Evolutionary conservation across 2,113 vertebrate genomes (phyloP).

Genomic region (Hemicordylus capensis): DNA sequence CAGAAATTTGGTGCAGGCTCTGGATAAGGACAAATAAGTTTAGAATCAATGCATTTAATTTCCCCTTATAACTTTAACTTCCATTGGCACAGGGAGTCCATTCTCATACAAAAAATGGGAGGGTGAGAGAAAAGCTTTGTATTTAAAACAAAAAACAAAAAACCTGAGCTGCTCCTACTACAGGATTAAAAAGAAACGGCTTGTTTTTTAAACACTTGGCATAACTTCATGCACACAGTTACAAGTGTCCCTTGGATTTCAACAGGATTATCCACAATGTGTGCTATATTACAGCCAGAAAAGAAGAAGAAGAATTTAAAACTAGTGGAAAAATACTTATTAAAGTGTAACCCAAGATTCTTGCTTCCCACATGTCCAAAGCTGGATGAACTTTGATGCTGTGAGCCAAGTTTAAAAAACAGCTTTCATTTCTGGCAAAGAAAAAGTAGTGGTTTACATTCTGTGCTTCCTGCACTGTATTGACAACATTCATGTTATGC

Average conservation of each 20-base stretch:
- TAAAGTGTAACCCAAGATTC: conserved; percentile 6
- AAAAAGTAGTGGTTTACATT: not conserved
- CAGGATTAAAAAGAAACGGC: conserved; percentile 4
- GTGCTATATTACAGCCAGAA: not conserved
- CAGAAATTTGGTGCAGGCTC: not conserved
- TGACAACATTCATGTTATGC: not conserved
- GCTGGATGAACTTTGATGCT: conserved; percentile 36
- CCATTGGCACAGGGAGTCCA: not conserved
- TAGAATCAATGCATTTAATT: not conserved
- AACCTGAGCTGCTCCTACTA: not conserved
- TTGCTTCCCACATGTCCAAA: not conserved
- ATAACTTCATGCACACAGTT: not conserved
- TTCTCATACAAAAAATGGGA: not conserved
- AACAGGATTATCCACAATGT: not conserved
- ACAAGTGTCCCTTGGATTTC: not conserved
- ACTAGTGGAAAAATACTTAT: not conserved
- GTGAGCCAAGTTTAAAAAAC: not conserved
- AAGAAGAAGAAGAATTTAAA: not conserved
- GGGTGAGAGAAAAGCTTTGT: not conserved
- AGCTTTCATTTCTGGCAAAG: not conserved
- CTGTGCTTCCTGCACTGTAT: not conserved
- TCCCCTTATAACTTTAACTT: not conserved
- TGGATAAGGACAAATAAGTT: not conserved
- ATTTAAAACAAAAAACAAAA: no score
- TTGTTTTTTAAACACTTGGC: conserved; percentile 10